These are phyloP conservation scores for Spheniscus humboldti DNA, from an alignment of 2,797 vertebrate genomes.

Conservation along the genomic window DNA sequence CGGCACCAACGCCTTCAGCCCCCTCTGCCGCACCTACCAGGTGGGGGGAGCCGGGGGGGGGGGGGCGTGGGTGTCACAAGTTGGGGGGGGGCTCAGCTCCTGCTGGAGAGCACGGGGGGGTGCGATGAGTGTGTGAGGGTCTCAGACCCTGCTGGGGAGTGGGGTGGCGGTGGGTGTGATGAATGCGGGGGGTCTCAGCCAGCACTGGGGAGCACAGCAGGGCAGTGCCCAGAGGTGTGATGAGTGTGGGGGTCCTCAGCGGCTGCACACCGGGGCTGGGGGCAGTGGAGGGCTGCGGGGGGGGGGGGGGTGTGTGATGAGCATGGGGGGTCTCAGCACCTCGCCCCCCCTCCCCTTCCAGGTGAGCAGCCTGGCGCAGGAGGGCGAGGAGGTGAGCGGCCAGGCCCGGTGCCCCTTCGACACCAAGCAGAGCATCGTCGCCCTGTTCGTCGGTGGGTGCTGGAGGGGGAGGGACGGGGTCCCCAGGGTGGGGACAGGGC, in stretches of 20 bases:
- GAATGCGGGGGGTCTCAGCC: not conserved
- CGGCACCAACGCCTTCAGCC: conserved; percentile 94
- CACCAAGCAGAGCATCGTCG: conserved; percentile 88
- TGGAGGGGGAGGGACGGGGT: not conserved
- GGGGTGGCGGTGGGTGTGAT: not conserved
- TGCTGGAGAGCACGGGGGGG: not conserved
- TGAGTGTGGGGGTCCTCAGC: not conserved
- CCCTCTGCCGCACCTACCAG: conserved; percentile 92
- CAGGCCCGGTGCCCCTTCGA: conserved; percentile 94
- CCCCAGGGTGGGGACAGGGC: not conserved
- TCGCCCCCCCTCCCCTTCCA: not conserved
- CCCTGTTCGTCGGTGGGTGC: conserved; percentile 87
- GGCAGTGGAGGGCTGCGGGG: not conserved
- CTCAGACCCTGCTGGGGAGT: not conserved
- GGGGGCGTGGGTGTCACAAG: too few relatives aligned
- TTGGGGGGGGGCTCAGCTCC: not conserved
- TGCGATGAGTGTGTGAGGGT: too few relatives aligned
- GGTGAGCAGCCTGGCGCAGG: conserved; percentile 86
- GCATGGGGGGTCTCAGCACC: not conserved
- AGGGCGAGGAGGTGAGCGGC: conserved; percentile 90
- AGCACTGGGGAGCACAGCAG: not conserved
- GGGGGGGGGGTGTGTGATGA: not conserved
- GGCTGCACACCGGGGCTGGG: fast-evolving
- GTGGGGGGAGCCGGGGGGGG: conserved; percentile 64
- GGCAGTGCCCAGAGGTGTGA: not conserved